These are phyloP conservation scores for Panurus biarmicus DNA, from an alignment of 2,113 vertebrate genomes.

Conservation along the genomic window DNA sequence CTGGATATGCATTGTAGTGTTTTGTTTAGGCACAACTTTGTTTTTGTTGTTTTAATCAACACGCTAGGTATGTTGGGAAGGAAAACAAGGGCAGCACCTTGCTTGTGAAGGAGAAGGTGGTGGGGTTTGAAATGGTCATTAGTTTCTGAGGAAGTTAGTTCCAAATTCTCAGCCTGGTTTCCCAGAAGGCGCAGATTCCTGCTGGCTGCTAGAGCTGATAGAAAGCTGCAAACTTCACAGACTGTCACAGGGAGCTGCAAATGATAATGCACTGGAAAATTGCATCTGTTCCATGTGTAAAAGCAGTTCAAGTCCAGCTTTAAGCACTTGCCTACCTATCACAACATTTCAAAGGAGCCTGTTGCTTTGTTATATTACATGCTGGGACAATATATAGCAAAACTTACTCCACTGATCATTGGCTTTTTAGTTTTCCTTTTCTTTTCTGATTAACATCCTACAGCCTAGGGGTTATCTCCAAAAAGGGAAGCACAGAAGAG, in stretches of 20 bases:
- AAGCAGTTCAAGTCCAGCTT: background rate
- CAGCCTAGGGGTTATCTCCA: background rate
- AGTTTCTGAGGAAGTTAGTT: background rate
- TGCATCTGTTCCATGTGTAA: background rate
- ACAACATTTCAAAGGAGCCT: background rate
- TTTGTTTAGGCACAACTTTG: slow-evolving; percentile 7
- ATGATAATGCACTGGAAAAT: background rate
- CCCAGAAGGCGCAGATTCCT: background rate
- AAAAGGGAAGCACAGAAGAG: background rate
- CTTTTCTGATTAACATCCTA: background rate
- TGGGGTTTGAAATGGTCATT: background rate
- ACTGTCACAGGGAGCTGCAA: background rate
- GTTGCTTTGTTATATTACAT: background rate
- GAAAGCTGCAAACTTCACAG: background rate
- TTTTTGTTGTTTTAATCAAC: slow-evolving; percentile 13
- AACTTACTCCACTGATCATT: background rate
- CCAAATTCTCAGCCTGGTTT: background rate
- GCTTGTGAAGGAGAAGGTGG: background rate
- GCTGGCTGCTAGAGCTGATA: background rate
- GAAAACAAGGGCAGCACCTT: background rate
- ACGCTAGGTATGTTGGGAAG: background rate
- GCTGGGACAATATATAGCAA: background rate
- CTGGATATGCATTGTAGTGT: background rate
- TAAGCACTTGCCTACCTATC: background rate
- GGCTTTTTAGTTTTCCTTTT: background rate